Evolutionary conservation across 2,797 vertebrate genomes (phyloP).

Genomic region (Novumbra hubbsi): DNA sequence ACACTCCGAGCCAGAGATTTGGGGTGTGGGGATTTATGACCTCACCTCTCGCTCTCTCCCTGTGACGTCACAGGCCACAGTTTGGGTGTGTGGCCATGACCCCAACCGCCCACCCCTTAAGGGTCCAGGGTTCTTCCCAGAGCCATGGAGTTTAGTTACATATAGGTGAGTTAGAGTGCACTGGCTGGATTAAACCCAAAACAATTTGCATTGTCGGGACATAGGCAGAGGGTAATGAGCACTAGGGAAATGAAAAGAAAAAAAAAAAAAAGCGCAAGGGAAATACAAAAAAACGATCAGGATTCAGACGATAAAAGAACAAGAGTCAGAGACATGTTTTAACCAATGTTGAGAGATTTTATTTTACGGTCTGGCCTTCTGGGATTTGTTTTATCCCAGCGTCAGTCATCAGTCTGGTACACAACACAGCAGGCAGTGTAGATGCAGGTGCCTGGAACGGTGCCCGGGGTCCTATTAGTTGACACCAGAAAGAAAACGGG

Average conservation of each 20-base stretch:
- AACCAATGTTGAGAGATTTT: conserved; percentile 53
- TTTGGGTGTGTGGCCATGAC: neutral
- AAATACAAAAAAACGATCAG: too few relatives aligned
- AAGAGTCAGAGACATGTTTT: conserved; percentile 34
- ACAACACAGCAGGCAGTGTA: conserved; percentile 28
- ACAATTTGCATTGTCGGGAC: too few relatives aligned
- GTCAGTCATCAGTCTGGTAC: conserved; percentile 38
- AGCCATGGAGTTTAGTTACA: neutral
- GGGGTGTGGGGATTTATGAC: conserved; percentile 13
- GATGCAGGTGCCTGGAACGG: conserved; percentile 37
- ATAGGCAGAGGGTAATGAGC: too few relatives aligned
- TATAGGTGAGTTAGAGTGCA: neutral
- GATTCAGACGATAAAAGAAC: conserved; percentile 3
- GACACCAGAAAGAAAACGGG: neutral
- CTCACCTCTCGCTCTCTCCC: neutral
- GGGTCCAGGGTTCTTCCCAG: conserved; percentile 9
- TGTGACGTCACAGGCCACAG: conserved; percentile 35
- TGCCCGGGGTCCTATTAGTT: conserved; percentile 10
- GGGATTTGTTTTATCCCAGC: conserved; percentile 34
- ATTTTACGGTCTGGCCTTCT: conserved; percentile 60
- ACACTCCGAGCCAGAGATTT: conserved; percentile 22
- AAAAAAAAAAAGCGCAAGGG: too few relatives aligned
- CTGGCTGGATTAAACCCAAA: neutral
- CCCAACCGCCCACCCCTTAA: neutral
- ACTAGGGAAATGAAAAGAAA: too few relatives aligned